Conservation (phyloP, 2,797 vertebrate genomes). For the Oryzias dopingdopingensis region DNA sequence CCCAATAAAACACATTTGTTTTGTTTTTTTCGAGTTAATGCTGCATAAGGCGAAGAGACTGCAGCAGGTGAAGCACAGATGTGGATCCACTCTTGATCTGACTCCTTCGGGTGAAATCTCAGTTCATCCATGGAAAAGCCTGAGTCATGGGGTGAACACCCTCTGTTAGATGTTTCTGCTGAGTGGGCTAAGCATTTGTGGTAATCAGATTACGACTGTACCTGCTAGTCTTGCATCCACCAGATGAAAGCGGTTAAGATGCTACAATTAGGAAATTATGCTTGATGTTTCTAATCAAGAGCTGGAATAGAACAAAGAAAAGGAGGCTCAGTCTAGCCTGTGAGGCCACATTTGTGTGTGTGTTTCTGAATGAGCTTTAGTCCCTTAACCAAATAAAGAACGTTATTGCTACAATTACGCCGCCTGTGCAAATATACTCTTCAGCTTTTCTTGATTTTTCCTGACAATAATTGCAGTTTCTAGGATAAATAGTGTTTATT, state of each 20-base stretch:
- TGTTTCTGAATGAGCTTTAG: constrained; percentile 44
- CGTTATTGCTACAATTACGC: constrained; percentile 47
- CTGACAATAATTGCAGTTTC: constrained; percentile 44
- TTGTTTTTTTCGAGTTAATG: background rate
- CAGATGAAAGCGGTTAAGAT: constrained; percentile 79
- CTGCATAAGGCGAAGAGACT: constrained; percentile 2
- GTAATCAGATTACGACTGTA: constrained; percentile 74
- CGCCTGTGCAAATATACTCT: constrained; percentile 30
- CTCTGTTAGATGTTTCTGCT: constrained; percentile 44
- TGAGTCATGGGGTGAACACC: constrained; percentile 52
- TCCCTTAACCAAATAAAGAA: constrained; percentile 39
- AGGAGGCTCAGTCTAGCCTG: constrained; percentile 50
- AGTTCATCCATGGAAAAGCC: constrained; percentile 56
- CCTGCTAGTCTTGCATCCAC: constrained; percentile 66
- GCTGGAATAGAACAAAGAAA: constrained; percentile 71
- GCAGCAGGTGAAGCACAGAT: constrained; percentile 10
- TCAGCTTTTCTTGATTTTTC: constrained; percentile 12
- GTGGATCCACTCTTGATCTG: constrained; percentile 20
- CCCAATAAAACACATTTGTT: too few relatives aligned
- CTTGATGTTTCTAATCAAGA: constrained; percentile 79
- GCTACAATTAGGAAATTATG: constrained; percentile 71
- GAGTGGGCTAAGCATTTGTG: constrained; percentile 33
- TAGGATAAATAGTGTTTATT: constrained; percentile 47
- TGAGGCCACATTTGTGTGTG: constrained; percentile 31
- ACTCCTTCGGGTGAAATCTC: constrained; percentile 35